Evolutionary conservation across 2,888 invertebrate species (phyloP), one percentile per base, ranked within the genome.

Genomic region (Plebejus melissa): DNA sequence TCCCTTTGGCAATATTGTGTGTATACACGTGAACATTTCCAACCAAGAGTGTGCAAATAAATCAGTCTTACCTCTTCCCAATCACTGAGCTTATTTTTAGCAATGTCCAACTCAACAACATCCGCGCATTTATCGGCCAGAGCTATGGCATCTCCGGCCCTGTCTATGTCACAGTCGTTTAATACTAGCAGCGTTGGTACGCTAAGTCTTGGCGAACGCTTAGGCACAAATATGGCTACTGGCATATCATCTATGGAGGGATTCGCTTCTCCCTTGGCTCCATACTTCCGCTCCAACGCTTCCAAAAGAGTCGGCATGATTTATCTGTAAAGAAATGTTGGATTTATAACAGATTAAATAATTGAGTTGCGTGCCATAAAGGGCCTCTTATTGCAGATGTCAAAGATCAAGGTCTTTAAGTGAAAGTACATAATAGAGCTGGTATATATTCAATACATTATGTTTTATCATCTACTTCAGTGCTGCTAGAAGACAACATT

Each of bases 101-200:
- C 98, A 82, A 99, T 94, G 88, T 99, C 99, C 81, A 99, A 94
- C 88, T 99, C 99, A 82, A 97, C 96, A n/a, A 99, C 98, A 82
- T 97, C 96, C 75, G 96, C 96, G 87, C 98, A 98, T 87, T 97
- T 97, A 81, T 96, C 96, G 60, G 96, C 95, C 76, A 98, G 94
- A 78, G 95, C 96, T 78, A 96, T 95, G 75, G 96, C 96, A 85
- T 97, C 97, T 38, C 98, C 98, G 69, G 98, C 98, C 84, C 96
- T 96, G 85, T 97, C 96, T 80, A 98, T 98, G 87, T 97, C 97
- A 90, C 98, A 98, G 91, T 98, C 97, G 83, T 98, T 98, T 76
- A 98, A 95, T 80, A 98, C 97, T 83, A 98, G 94, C 77, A 97
- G 93, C 13, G 97, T 96, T 41, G 98, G 97, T 79, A 98, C 96